phyloP scores from a whole-genome alignment of 2,888 invertebrate species.

The Laspeyria flexula region DNA sequence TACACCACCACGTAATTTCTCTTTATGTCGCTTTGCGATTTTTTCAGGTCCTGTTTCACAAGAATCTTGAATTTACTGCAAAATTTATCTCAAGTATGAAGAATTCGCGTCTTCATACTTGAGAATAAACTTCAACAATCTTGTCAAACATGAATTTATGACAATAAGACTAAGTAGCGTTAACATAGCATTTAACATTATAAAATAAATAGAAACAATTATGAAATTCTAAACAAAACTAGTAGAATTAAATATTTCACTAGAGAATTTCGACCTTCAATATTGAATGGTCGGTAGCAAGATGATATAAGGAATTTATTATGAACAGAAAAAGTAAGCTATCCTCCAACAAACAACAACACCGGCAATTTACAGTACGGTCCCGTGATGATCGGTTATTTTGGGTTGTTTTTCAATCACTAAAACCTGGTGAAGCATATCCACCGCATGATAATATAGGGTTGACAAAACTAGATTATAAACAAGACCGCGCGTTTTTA shows the following conservation, averaged over 20 bases:
- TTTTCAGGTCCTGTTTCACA: not conserved
- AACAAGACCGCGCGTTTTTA: not conserved
- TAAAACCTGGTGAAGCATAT: conserved; percentile 67
- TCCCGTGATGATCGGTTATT: conserved; percentile 65
- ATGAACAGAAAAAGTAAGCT: conserved; percentile 13
- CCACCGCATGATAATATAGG: conserved; percentile 54
- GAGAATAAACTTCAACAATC: no score
- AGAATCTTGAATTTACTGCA: conserved; percentile 13
- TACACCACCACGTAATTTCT: conserved; percentile 53
- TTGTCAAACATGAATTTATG: no score
- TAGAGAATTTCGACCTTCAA: not conserved
- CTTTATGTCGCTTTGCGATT: conserved; percentile 25
- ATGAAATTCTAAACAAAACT: not conserved
- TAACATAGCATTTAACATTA: no score
- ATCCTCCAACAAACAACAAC: conserved; percentile 42
- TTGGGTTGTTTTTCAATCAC: conserved; percentile 68
- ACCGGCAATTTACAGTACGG: conserved; percentile 53
- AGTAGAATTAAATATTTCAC: no score
- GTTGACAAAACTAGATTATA: conserved; percentile 28
- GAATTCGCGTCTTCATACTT: no score
- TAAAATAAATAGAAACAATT: no score
- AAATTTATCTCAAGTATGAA: not conserved
- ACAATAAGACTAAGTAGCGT: no score
- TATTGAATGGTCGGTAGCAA: not conserved
- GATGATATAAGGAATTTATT: not conserved